phyloP scores from a whole-genome alignment of 2,113 vertebrate species.

The Campylomormyrus numenius region DNA sequence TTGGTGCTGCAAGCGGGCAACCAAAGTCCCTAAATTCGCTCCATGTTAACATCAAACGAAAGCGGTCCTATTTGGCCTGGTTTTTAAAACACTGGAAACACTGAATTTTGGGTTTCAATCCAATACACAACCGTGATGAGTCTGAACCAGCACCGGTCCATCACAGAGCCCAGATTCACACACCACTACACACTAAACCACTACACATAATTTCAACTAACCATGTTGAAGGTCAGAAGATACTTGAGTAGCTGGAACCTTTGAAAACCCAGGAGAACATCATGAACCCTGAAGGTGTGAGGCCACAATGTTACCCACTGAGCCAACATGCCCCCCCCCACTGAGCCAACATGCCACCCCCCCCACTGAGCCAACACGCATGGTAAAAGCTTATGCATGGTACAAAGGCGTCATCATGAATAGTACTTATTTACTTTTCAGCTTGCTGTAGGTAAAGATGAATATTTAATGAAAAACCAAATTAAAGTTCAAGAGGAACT shows the following conservation, averaged over 20 bases:
- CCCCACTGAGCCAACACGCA: neutral
- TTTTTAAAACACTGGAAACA: neutral
- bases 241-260: neutral
- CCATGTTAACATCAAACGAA: neutral
- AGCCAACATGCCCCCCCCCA: neutral
- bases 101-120: neutral
- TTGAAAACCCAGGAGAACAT: neutral
- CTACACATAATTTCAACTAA: neutral
- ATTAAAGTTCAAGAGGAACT: neutral
- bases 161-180: neutral
- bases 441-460: neutral
- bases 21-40: neutral
- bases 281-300: neutral
- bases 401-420: neutral
- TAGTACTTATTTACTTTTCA: neutral
- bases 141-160: neutral
- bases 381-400: neutral
- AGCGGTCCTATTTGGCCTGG: neutral
- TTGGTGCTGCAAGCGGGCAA: neutral
- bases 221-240: neutral
- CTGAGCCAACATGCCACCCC: neutral
- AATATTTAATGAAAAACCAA: constrained; percentile 5
- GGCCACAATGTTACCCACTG: neutral
- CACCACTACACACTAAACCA: neutral
- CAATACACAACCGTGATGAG: neutral